Percentiles rank a stretch among this genome's conserved stretches.
phyloP scores from a whole-genome alignment of 1,140 invertebrate species.

The Riptortus pedestris region DNA sequence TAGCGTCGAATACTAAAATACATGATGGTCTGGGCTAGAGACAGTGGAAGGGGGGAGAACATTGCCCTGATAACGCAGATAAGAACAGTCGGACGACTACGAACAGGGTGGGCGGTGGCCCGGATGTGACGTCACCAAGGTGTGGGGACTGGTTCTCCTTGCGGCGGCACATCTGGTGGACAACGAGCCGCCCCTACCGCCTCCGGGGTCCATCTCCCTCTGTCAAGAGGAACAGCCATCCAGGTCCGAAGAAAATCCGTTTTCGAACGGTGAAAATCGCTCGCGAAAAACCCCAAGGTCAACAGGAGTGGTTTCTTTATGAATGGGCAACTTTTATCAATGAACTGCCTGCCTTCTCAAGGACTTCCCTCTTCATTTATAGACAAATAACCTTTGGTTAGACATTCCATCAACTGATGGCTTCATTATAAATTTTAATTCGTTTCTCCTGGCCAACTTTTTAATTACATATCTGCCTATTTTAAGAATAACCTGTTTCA shows the following conservation, averaged over 20 bases:
- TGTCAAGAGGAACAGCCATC: no score
- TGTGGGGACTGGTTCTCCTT: conserved; percentile 9
- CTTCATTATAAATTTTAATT: conserved; percentile 5
- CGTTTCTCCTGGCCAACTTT: no score
- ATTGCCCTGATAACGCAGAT: no score
- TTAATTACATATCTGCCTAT: no score
- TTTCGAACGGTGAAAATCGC: conserved; percentile 3
- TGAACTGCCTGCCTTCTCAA: conserved; percentile 3
- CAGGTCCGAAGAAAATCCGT: background rate
- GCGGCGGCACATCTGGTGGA: background rate
- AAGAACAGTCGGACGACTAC: background rate
- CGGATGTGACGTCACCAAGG: conserved; percentile 7
- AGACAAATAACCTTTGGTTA: background rate
- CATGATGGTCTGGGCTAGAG: no score
- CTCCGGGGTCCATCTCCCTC: background rate
- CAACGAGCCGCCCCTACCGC: background rate
- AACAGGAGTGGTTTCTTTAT: conserved; percentile 1
- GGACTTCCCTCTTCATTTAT: background rate
- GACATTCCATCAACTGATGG: background rate
- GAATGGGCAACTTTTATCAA: background rate
- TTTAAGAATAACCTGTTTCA: no score
- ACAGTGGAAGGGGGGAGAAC: no score
- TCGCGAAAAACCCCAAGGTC: background rate
- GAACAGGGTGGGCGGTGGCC: background rate
- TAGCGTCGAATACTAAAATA: no score